Evolutionary conservation across 53 echinoderm and acorn worm genomes (phyloP).

Genomic region (Antedon mediterranea): DNA sequence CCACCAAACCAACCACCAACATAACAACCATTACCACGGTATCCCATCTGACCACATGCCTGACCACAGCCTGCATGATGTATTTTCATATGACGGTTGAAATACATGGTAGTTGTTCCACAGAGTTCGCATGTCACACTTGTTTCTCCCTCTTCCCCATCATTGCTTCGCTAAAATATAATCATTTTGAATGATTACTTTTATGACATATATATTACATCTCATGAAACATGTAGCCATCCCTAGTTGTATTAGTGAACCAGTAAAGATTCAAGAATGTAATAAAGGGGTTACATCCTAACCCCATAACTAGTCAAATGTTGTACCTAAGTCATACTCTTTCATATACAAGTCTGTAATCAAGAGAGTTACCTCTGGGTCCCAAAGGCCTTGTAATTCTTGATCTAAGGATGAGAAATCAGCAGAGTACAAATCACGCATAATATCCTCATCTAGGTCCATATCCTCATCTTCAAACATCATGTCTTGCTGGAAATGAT

Average conservation of each 20-base stretch:
- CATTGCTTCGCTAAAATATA: slow-evolving; percentile 25
- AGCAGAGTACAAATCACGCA: background rate
- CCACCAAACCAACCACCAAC: slow-evolving; percentile 91
- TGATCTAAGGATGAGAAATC: slow-evolving; percentile 34
- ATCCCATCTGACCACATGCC: slow-evolving; percentile 92
- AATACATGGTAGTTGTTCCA: slow-evolving; percentile 45
- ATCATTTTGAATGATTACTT: no score
- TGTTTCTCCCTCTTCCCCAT: slow-evolving; percentile 35
- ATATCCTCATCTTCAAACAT: slow-evolving; percentile 88
- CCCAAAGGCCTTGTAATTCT: slow-evolving; percentile 75
- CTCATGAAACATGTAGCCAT: no score
- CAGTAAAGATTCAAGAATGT: no score
- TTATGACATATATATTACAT: no score
- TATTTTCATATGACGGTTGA: slow-evolving; percentile 82
- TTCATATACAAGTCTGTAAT: no score
- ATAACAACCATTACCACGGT: slow-evolving; percentile 84
- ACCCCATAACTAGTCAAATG: no score
- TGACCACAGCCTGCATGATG: slow-evolving; percentile 80
- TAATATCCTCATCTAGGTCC: slow-evolving; percentile 69
- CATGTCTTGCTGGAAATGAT: slow-evolving; percentile 20
- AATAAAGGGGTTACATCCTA: no score
- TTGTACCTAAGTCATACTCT: no score
- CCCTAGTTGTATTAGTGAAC: no score
- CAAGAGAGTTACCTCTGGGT: slow-evolving; percentile 88
- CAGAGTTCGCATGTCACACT: slow-evolving; percentile 86